Base-by-base conservation (phyloP, 2,797 vertebrate species). In the Phaenicophaeus curvirostris region DNA sequence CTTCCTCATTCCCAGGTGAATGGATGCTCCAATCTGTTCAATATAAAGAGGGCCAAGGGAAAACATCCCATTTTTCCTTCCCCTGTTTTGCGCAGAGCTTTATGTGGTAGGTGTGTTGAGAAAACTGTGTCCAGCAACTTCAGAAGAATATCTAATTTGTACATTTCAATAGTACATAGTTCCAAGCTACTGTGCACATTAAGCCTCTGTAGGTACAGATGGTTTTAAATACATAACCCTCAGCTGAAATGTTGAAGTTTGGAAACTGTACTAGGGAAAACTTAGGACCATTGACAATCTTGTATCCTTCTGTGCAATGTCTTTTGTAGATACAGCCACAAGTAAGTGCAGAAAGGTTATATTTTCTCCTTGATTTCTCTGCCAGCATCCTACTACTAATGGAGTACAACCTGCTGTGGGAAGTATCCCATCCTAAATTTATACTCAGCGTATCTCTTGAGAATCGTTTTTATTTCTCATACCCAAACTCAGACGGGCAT, bases 391-490 rank as follows among this genome's bases (percentile, higher is more conserved):
- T 86, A 76, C 74, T 86, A 76, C 80, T 93, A 93, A 95, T 94
- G 89, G 91, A 87, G 62, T 73, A 79, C 67, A 94, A 90, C 93
- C 87, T 93, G 81, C 88, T 95, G 77, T 54, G 74, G 78, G 92
- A 95, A 95, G 68, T 57, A 83, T 90, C 80, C 80, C 54, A 44
- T 87, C 93, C 92, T 95, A 96, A 95, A 94, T 95, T 94, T 96
- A 95, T 67, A 92, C 50, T n/a, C 37, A 69, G 28, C 1, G 6
- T 84, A 88, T 90, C 67, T 89, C 89, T 92, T 89, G 87, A 89
- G 79, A 85, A 86, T 81, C 0, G 50, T 62, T 96, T 95, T 91
- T 93, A 67, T 73, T 93, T 92, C 83, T 84, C 79, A 78, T 78
- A 75, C 50, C 41, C 46, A 81, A 77, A 94, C 39, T 96, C 89